Evolutionary conservation across 1,140 invertebrate species (phyloP).

Genomic region (Drosophila teissieri): DNA sequence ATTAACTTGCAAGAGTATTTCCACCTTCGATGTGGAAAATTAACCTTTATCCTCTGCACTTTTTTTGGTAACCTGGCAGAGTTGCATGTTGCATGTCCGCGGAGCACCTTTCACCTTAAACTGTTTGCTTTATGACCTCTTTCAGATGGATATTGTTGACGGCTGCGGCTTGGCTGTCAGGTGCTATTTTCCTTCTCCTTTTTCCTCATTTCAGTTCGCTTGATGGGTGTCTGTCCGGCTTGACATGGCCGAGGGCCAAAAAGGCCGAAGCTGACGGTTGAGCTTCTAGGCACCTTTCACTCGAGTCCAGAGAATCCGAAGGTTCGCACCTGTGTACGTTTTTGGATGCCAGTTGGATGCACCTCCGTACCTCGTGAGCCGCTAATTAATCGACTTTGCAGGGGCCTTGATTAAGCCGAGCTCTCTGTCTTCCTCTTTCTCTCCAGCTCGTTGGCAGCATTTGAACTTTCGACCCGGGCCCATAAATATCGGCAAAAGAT

Average conservation of each 20-base stretch:
- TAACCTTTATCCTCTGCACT: background rate
- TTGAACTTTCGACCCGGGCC: slow-evolving; percentile 72
- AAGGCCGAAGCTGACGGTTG: background rate
- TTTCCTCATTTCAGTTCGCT: slow-evolving; percentile 12
- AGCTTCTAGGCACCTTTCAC: slow-evolving; percentile 56
- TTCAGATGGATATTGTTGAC: slow-evolving; percentile 60
- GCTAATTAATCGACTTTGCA: slow-evolving; percentile 67
- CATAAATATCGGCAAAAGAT: slow-evolving; percentile 78
- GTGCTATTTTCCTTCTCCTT: slow-evolving; percentile 28
- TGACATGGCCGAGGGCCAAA: slow-evolving; percentile 42
- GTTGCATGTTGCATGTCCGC: slow-evolving; percentile 53
- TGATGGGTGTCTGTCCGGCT: slow-evolving; percentile 33
- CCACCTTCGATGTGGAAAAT: background rate
- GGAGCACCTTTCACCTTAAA: slow-evolving; percentile 79
- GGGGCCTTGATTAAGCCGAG: slow-evolving; percentile 69
- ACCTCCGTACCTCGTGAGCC: slow-evolving; percentile 44
- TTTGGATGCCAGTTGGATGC: background rate
- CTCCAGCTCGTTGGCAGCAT: slow-evolving; percentile 27
- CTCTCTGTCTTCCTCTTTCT: slow-evolving; percentile 15
- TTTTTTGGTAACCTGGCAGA: slow-evolving; percentile 9
- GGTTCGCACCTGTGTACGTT: slow-evolving; percentile 47
- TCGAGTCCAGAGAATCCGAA: slow-evolving; percentile 8
- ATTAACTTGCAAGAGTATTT: slow-evolving; percentile 9
- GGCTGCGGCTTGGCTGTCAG: slow-evolving; percentile 50
- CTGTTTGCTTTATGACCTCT: slow-evolving; percentile 79